Evolutionary conservation across 2,797 vertebrate species (phyloP).

Genomic region (Diplodus sargus): DNA sequence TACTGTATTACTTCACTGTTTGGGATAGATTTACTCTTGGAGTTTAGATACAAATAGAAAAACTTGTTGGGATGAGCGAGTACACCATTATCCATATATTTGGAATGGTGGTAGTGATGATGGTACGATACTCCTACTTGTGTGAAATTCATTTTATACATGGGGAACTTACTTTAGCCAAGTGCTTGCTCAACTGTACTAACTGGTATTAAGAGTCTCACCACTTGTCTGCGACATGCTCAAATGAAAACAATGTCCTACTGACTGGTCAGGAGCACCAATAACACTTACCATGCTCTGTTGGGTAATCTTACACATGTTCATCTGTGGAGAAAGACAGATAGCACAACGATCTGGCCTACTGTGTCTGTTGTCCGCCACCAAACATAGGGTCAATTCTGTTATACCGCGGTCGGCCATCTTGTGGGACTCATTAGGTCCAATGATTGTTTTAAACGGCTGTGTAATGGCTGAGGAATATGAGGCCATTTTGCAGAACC

Average conservation of each 20-base stretch:
- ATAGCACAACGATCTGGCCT: conserved; percentile 3
- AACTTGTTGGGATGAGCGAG: too few relatives aligned
- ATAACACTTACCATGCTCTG: neutral
- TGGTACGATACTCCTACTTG: too few relatives aligned
- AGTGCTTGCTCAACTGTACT: too few relatives aligned
- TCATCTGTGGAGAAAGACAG: neutral
- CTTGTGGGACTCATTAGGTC: conserved; percentile 30
- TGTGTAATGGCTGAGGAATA: conserved; percentile 19
- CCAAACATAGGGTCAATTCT: conserved; percentile 29
- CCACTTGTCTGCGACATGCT: neutral
- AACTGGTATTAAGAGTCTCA: neutral
- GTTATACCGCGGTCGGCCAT: neutral
- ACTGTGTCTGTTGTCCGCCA: conserved; percentile 13
- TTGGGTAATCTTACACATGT: neutral
- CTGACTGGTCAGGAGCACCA: neutral
- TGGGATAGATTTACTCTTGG: too few relatives aligned
- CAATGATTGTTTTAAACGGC: conserved; percentile 33
- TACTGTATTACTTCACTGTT: neutral
- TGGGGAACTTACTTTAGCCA: too few relatives aligned
- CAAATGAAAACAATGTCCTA: neutral
- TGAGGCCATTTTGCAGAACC: conserved; percentile 34
- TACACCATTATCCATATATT: too few relatives aligned
- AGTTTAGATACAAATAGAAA: too few relatives aligned
- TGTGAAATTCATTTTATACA: too few relatives aligned
- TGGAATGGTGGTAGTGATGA: too few relatives aligned